phyloP scores from a whole-genome alignment of 2,888 invertebrate species.

The Eilema sororculum region DNA sequence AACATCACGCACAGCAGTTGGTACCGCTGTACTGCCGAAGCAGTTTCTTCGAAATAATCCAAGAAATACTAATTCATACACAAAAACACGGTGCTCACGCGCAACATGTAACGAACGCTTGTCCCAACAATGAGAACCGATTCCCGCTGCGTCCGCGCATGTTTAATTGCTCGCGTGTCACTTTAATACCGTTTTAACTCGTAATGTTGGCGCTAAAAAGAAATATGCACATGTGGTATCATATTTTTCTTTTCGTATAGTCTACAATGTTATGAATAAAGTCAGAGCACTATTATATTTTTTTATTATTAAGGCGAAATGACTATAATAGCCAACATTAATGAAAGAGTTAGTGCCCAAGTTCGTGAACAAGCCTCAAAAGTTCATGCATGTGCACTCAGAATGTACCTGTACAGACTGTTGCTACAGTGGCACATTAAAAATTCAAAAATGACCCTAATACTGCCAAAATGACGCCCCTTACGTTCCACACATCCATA shows the following conservation, averaged over 20 bases:
- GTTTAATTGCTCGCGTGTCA: constrained; percentile 53
- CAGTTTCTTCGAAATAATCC: constrained; percentile 5
- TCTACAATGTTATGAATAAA: too few relatives aligned
- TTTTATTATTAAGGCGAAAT: too few relatives aligned
- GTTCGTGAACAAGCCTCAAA: too few relatives aligned
- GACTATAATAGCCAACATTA: too few relatives aligned
- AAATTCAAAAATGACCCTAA: too few relatives aligned
- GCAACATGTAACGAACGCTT: constrained; percentile 30
- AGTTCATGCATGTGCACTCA: too few relatives aligned
- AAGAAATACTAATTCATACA: constrained; percentile 18
- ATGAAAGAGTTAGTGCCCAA: too few relatives aligned
- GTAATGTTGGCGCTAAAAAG: constrained; percentile 44
- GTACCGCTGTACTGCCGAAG: not conserved
- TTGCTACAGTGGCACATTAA: too few relatives aligned
- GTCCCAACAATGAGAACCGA: constrained; percentile 43
- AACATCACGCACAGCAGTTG: not conserved
- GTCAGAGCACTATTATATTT: too few relatives aligned
- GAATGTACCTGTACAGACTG: too few relatives aligned
- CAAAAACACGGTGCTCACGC: constrained; percentile 34
- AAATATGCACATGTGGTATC: constrained; percentile 36
- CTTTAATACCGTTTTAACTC: constrained; percentile 49
- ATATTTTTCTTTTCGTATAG: constrained; percentile 9
- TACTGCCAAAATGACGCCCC: too few relatives aligned
- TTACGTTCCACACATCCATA: too few relatives aligned
- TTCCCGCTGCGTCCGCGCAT: constrained; percentile 47